A percentile compares a stretch with the other conserved stretches of the same genome.
Conservation (phyloP, 1,140 invertebrate genomes). For the Drosophila willistoni region DNA sequence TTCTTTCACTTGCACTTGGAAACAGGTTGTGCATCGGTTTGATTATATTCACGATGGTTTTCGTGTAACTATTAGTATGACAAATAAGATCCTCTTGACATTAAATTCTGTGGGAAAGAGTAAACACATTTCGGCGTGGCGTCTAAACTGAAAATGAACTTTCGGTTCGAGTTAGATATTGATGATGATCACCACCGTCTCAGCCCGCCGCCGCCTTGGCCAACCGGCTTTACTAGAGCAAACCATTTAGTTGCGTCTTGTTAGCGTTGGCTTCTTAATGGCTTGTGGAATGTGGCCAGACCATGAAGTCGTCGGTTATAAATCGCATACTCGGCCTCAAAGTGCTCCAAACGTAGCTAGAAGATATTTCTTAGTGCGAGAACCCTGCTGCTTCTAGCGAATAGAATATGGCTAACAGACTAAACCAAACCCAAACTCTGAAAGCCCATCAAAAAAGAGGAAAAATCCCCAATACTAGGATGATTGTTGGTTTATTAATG, state of each 20-base stretch:
- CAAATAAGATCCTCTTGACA: no score
- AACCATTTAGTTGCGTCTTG: conserved; percentile 7
- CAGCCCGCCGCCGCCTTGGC: background rate
- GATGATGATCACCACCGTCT: background rate
- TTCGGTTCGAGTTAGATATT: conserved; percentile 3
- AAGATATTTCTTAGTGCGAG: background rate
- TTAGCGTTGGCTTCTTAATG: conserved; percentile 6
- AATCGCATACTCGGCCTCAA: background rate
- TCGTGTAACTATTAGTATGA: no score
- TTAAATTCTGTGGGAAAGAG: background rate
- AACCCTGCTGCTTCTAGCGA: no score
- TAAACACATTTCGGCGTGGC: background rate
- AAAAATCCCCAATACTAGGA: no score
- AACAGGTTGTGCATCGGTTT: no score
- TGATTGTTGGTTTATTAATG: no score
- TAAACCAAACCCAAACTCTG: no score
- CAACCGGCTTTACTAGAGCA: conserved; percentile 7
- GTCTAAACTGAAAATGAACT: background rate
- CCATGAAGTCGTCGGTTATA: background rate
- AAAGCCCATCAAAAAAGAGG: no score
- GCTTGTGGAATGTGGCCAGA: conserved; percentile 6
- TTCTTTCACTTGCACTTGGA: no score
- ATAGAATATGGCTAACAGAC: no score
- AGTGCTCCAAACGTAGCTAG: background rate
- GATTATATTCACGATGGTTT: no score